Percentiles rank a stretch among this genome's conserved stretches.
These are phyloP conservation scores for Corapipo altera DNA, from an alignment of 2,113 vertebrate genomes.

Conservation along the genomic window DNA sequence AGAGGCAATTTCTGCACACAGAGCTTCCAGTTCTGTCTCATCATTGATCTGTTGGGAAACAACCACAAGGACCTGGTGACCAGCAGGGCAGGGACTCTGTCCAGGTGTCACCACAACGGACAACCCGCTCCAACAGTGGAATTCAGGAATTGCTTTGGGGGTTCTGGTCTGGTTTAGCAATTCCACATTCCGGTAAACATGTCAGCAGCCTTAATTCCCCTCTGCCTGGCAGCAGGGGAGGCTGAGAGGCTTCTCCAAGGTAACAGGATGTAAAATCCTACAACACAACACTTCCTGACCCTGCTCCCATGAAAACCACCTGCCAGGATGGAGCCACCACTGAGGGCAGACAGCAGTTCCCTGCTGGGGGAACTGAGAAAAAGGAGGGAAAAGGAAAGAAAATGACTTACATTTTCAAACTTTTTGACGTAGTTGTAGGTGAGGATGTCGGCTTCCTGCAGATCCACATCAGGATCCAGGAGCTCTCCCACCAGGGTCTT, in stretches of 20 bases:
- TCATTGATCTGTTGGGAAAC: conserved; percentile 80
- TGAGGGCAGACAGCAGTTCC: not conserved
- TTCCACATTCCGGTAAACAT: not conserved
- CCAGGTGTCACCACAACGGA: rapidly evolving
- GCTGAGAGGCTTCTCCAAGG: not conserved
- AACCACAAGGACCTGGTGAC: not conserved
- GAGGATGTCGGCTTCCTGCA: conserved; percentile 93
- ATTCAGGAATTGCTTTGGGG: not conserved
- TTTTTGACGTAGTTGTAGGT: conserved; percentile 96
- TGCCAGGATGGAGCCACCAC: not conserved
- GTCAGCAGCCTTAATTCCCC: not conserved
- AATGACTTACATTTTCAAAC: conserved; percentile 85
- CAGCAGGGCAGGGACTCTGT: rapidly evolving
- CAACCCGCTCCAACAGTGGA: not conserved
- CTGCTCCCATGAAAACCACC: not conserved
- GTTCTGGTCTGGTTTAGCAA: not conserved
- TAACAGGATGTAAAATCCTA: not conserved
- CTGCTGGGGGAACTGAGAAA: not conserved
- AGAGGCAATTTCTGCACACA: conserved; percentile 93
- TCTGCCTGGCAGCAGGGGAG: not conserved
- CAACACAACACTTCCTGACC: too few relatives aligned
- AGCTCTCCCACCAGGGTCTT: conserved; percentile 90
- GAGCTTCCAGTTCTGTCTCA: conserved; percentile 87
- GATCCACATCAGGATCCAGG: conserved; percentile 86
- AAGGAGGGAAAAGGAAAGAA: not conserved